Percentiles rank a stretch among this genome's conserved stretches.
Conservation (phyloP, 2,113 vertebrate genomes). For the Oryzias javanicus region DNA sequence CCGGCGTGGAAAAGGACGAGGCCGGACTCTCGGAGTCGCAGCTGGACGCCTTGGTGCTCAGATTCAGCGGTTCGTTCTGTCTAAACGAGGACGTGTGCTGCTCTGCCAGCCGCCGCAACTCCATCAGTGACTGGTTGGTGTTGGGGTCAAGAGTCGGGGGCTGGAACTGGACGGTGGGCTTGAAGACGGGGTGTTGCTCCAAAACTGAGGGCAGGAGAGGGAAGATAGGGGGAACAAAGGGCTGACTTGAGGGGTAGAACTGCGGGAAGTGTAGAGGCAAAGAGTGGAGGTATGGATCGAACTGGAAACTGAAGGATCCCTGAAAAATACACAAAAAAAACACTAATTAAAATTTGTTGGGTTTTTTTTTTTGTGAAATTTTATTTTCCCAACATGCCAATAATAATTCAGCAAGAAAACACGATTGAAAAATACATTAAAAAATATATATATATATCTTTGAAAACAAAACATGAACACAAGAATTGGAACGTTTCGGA, state of each 20-base stretch:
- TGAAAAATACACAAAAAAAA: conserved; percentile 24
- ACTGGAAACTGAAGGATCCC: conserved; percentile 14
- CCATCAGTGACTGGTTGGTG: conserved; percentile 55
- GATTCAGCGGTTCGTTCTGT: conserved; percentile 71
- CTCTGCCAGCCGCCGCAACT: conserved; percentile 67
- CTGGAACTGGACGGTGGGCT: conserved; percentile 1
- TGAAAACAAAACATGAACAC: too few species aligned
- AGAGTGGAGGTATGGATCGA: conserved; percentile 31
- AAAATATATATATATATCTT: too few species aligned
- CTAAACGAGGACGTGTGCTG: conserved; percentile 65
- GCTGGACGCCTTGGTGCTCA: conserved; percentile 55
- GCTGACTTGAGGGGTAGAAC: conserved; percentile 25
- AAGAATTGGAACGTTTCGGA: too few species aligned
- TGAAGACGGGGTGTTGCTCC: not conserved
- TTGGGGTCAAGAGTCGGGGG: not conserved
- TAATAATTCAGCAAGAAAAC: too few species aligned
- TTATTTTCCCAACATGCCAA: too few species aligned
- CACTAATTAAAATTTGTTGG: too few species aligned
- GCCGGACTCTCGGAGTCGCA: conserved; percentile 16
- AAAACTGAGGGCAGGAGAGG: conserved; percentile 11
- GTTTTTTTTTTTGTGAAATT: too few species aligned
- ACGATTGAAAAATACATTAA: too few species aligned
- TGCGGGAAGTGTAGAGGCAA: conserved; percentile 26
- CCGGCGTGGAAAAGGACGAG: conserved; percentile 67
- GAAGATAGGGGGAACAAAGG: conserved; percentile 35